Base-by-base conservation (phyloP, 2,797 vertebrate genomes). In the Australoheros facetus region DNA sequence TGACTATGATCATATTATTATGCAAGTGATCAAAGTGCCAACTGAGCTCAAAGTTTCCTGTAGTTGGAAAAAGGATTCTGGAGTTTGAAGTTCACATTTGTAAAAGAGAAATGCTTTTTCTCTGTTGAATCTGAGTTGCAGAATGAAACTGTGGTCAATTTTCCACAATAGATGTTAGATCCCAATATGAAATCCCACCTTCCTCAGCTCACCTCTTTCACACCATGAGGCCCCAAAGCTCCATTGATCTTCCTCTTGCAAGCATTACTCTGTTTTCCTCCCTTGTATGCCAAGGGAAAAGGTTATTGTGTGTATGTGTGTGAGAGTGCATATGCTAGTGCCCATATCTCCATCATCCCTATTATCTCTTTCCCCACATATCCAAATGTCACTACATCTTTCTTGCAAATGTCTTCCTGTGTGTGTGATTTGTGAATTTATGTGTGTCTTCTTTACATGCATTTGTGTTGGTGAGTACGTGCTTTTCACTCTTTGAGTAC, bases 361-460 rank as follows among this genome's bases (percentile, higher is more conserved):
- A 94, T 94, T 94, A 94, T 94, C 93, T 92, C 89, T 71, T 89
- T 87, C 91, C 85, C 73, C 89, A 89, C 90, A 92, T 91, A 91
- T 91, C 89, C 85, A 94, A 93, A 94, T 94, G 92, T 95, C 91
- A 94, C 82, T 90, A 89, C 91, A 91, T 91, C 85, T 93, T 91
- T 93, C 86, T 93, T 91, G 88, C 85, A 94, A 92, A 93, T 93
- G 92, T 93, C 91, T 92, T 88, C 79, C 81, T 92, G 88, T 23
- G 73, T 87, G 88, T 75, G 66, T 84, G 79, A 85, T 91, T 88
- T 89, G 73, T 76, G 73, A 82, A 79, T 71, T 71, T 64, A 71
- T 21, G 73, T 83, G 84, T 73, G 81, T 87, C 74, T 73, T 76
- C 72, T 56, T 79, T 53, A 54, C 82, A 81, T 78, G 73, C 75